Base-by-base conservation (phyloP, 2,797 vertebrate species). In the Sebastes variabilis region DNA sequence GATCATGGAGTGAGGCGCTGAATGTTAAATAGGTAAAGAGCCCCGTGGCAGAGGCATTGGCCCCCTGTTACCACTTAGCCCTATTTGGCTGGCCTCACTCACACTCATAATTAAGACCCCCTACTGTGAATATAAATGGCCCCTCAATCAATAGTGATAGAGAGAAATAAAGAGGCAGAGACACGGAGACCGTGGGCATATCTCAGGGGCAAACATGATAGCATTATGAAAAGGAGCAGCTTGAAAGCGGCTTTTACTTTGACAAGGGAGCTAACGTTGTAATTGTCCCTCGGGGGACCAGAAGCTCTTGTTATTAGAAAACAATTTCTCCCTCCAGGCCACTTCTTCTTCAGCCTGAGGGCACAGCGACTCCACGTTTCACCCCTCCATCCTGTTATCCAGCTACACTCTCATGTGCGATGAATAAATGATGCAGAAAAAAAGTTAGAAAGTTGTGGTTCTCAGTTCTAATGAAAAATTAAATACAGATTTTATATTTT, bases 221-320 rank as follows among this genome's bases (percentile, higher is more conserved):
- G 96, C 94, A 94, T 97, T 97, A 97, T 96, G 96, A 95, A 54
- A 96, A 96, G 94, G 94, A 97, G 96, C 97, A 97, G 97, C 97
- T 97, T 97, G 97, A 96, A 96, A 96, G 96, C 96, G 96, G 96
- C 94, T 96, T 95, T 95, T 64, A 90, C 96, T 96, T 96, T 97
- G 96, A 98, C 96, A 96, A 94, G 96, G 96, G 92, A 95, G 94
- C 96, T 96, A 96, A 97, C 93, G 66, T 91, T 82, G 89, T 95
- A 94, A 94, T 97, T 97, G 96, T 95, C 94, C 89, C 94, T 94
- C 91, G 79, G 93, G 95, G 96, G 97, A 97, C 95, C 91, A 93
- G 75, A 58, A 94, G 96, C 95, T 94, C 91, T 93, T 93, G 88
- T 96, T 96, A 96, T 96, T 95, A 95, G 88, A 94, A 92, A 95